Percentiles rank a stretch among this genome's conserved stretches.
These are phyloP conservation scores for Eutolmus rufibarbis DNA, from an alignment of 2,888 invertebrate species.

Conservation along the genomic window DNA sequence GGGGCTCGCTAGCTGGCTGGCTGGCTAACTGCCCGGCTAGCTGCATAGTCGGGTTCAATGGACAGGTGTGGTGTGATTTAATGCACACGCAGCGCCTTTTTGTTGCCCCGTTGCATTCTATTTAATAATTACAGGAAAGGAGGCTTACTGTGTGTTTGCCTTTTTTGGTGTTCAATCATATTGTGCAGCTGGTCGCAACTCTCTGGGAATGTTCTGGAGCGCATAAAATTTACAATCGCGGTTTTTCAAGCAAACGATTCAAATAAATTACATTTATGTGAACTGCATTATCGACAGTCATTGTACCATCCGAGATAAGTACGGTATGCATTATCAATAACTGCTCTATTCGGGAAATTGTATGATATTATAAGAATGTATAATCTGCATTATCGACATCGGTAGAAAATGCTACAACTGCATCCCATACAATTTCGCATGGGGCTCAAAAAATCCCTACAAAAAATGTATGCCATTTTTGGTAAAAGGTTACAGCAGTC, in stretches of 20 bases:
- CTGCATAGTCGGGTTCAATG: slow-evolving; percentile 4
- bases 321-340: no score
- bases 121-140: not conserved
- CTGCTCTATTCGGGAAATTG: no score
- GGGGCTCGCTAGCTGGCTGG: not conserved
- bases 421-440: not conserved
- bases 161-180: not conserved
- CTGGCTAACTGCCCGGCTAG: not conserved
- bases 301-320: not conserved
- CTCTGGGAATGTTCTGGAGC: not conserved
- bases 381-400: no score
- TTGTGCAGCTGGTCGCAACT: not conserved
- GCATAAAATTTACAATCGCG: not conserved
- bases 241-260: not conserved
- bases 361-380: no score
- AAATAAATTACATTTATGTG: not conserved
- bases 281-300: not conserved
- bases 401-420: no score
- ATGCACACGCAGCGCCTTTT: not conserved
- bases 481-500: not conserved
- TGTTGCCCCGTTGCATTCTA: not conserved
- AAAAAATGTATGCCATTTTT: not conserved
- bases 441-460: no score
- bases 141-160: not conserved
- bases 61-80: slow-evolving; percentile 18